phyloP scores from a whole-genome alignment of 1,140 invertebrate species.

The Anthonomus grandis region DNA sequence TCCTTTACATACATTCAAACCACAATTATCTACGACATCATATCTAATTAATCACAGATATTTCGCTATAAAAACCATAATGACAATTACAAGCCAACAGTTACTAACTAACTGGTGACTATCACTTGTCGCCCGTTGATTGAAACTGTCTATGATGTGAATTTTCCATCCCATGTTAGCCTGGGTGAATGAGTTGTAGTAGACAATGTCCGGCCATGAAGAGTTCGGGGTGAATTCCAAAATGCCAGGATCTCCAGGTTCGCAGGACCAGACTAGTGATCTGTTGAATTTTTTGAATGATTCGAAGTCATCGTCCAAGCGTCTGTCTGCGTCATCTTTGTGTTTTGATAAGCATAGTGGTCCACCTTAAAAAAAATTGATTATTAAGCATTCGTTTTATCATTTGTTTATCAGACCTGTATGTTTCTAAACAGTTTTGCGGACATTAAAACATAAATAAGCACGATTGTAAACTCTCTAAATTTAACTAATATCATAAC shows the following conservation, averaged over 20 bases:
- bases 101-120: neutral
- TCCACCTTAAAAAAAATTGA: slow-evolving; percentile 58
- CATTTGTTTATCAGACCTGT: neutral
- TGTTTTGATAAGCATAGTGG: slow-evolving; percentile 73
- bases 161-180: slow-evolving; percentile 91
- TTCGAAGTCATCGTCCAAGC: slow-evolving; percentile 73
- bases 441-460: neutral
- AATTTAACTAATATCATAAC: too few species aligned
- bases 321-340: slow-evolving; percentile 60
- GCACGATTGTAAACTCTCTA: too few species aligned
- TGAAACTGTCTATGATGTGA: slow-evolving; percentile 73
- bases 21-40: too few species aligned
- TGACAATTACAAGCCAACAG: slow-evolving; percentile 15
- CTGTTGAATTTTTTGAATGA: slow-evolving; percentile 83
- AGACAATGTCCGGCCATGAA: slow-evolving; percentile 88
- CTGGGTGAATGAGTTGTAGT: slow-evolving; percentile 91
- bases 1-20: too few species aligned
- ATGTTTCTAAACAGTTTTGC: neutral
- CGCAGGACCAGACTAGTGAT: slow-evolving; percentile 65
- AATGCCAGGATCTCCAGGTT: slow-evolving; percentile 64
- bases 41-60: too few species aligned
- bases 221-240: slow-evolving; percentile 84
- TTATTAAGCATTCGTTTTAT: too few species aligned
- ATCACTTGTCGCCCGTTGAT: slow-evolving; percentile 15
- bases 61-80: too few species aligned